Percentiles rank a stretch among this genome's conserved stretches.
These are phyloP conservation scores for Semaprochilodus insignis DNA, from an alignment of 2,797 vertebrate species.

Conservation along the genomic window DNA sequence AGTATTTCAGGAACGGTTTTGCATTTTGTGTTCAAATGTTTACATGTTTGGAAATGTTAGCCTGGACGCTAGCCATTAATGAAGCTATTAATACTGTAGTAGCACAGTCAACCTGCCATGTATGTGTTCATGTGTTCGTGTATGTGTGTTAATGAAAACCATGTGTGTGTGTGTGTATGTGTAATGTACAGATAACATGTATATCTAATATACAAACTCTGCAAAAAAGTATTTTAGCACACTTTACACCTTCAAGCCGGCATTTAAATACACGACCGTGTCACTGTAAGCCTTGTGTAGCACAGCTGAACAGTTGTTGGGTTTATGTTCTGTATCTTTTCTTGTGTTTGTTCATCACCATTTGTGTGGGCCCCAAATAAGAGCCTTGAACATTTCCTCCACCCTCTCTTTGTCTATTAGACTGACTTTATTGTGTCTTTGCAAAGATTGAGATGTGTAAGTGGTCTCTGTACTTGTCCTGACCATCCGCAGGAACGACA, in stretches of 20 bases:
- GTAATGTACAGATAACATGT: conserved; percentile 19
- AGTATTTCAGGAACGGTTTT: conserved; percentile 22
- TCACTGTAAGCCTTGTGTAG: neutral
- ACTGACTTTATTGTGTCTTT: too few relatives aligned
- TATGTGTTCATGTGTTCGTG: conserved; percentile 13
- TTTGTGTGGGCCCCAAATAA: too few relatives aligned
- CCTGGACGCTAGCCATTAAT: conserved; percentile 22
- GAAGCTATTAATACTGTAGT: conserved; percentile 27
- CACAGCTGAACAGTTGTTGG: neutral
- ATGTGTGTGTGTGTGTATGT: conserved; percentile 26
- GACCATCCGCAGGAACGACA: too few relatives aligned
- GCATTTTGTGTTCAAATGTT: conserved; percentile 38
- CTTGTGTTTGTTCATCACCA: neutral
- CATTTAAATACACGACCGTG: neutral
- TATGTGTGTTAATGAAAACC: conserved; percentile 17
- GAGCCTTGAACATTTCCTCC: too few relatives aligned
- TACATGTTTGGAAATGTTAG: conserved; percentile 48
- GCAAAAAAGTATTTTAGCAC: neutral
- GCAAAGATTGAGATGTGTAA: too few relatives aligned
- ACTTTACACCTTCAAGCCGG: neutral
- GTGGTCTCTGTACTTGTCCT: too few relatives aligned
- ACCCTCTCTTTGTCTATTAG: too few relatives aligned
- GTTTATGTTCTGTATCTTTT: neutral
- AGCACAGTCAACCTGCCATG: conserved; percentile 33
- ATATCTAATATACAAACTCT: neutral